phyloP scores from a whole-genome alignment of 2,797 vertebrate species.

The Xenops minutus region DNA sequence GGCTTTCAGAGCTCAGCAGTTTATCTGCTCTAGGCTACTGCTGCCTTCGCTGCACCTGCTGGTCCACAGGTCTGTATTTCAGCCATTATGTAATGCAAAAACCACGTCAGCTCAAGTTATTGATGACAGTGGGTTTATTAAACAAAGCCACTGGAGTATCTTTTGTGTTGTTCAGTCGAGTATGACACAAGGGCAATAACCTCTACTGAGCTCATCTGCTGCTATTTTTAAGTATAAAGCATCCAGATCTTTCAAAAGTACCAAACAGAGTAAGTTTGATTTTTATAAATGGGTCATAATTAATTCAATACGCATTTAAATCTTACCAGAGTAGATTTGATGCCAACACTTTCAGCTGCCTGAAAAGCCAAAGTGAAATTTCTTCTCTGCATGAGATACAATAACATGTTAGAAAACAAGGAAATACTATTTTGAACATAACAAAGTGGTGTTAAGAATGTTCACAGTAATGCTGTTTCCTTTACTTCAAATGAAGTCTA shows the following conservation, averaged over 20 bases:
- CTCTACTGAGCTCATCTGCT: not conserved
- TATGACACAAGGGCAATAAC: not conserved
- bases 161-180: not conserved
- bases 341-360: constrained; percentile 96
- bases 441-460: not conserved
- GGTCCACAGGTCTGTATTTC: not conserved
- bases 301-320: not conserved
- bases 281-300: not conserved
- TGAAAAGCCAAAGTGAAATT: constrained; percentile 97
- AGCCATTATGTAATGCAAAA: not conserved
- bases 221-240: not conserved
- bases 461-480: not conserved
- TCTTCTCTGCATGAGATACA: constrained; percentile 81
- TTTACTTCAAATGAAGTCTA: not conserved
- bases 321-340: constrained; percentile 96
- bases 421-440: not conserved
- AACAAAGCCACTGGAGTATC: not conserved
- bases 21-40: not conserved
- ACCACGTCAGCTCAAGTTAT: not conserved
- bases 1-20: not conserved
- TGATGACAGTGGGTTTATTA: not conserved
- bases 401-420: not conserved
- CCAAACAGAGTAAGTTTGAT: not conserved
- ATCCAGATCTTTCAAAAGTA: not conserved
- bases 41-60: not conserved